Base-by-base conservation (phyloP, 2,113 vertebrate species). In the Bubo bubo region DNA sequence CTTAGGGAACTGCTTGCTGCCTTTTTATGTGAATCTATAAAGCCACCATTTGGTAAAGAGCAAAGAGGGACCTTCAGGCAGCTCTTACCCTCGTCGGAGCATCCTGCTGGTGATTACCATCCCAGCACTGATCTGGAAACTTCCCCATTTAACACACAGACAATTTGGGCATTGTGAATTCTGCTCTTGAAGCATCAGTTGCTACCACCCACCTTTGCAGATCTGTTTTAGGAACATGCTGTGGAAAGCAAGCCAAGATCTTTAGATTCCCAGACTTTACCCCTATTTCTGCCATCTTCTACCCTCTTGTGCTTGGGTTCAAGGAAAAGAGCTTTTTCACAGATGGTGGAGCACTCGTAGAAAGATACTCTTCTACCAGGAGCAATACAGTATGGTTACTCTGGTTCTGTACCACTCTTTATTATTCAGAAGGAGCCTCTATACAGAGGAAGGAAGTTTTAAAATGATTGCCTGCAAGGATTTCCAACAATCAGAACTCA, bases 31-130 rank as follows among this genome's bases (percentile, higher is more conserved):
- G 23, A 35, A 12, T 62, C 35, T 88, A 2, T 84, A 76, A 91
- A 93, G 32, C 34, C 39, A 66, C 45, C 14, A 18, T 43, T 80
- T 89, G 55, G 16, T 75, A 66, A 93, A 91, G 67, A 86, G 10
- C 67, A 79, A 76, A 55, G 50, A 75, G n/a, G 64, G 27, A 30
- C 55, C 34, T 81, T 70, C 16, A 58, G 76, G 35, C 35, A 86
- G 28, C 23, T 45, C 32, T 41, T 66, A 20, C 2, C 1, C 28
- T 35, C 1, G 0, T 41, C 5, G 0, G 7, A 79, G 12, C 32
- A 15, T 68, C n/a, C n/a, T 71, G 24, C 34, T 67, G 52, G 37
- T 53, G 59, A 12, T 45, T 39, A 62, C 50, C 26, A 27, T 45
- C 28, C 30, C 0, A 0, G 23, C 3, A 12, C 1, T 49, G 27